phyloP scores from a whole-genome alignment of 2,797 vertebrate genomes.

The Poeciliopsis turneri region DNA sequence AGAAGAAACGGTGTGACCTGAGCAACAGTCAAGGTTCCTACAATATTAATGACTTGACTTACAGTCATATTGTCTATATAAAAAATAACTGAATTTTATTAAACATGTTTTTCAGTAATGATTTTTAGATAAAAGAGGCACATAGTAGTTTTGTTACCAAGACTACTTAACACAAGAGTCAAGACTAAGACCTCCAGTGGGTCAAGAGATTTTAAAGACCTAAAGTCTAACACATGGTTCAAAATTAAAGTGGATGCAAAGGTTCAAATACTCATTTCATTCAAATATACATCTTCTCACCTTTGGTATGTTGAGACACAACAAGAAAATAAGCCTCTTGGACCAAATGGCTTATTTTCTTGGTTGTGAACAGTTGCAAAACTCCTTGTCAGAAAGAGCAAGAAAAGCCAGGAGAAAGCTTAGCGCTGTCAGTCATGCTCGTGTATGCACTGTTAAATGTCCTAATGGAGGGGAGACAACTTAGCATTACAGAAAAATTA shows the following conservation, averaged over 20 bases:
- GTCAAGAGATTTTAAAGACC: not conserved
- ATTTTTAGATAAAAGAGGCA: not conserved
- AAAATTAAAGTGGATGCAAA: not conserved
- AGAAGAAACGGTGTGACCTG: slow-evolving; percentile 38
- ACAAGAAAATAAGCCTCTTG: no score
- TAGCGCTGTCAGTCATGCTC: no score
- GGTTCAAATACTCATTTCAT: not conserved
- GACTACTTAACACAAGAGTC: not conserved
- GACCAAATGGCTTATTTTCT: no score
- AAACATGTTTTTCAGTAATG: not conserved
- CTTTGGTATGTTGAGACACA: not conserved
- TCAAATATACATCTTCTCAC: not conserved
- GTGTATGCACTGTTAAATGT: no score
- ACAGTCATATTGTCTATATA: not conserved
- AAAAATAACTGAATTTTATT: not conserved
- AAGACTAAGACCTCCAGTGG: not conserved
- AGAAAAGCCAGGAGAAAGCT: no score
- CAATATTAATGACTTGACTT: not conserved
- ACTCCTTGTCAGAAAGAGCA: no score
- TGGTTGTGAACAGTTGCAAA: no score
- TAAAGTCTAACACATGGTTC: not conserved
- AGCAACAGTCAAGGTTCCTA: not conserved
- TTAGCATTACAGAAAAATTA: no score
- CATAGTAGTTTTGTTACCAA: not conserved
- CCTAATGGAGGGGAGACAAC: no score